A percentile compares a stretch with the other conserved stretches of the same genome.
Conservation (phyloP, 2,888 invertebrate species). For the Zhengitettix transpicula region DNA sequence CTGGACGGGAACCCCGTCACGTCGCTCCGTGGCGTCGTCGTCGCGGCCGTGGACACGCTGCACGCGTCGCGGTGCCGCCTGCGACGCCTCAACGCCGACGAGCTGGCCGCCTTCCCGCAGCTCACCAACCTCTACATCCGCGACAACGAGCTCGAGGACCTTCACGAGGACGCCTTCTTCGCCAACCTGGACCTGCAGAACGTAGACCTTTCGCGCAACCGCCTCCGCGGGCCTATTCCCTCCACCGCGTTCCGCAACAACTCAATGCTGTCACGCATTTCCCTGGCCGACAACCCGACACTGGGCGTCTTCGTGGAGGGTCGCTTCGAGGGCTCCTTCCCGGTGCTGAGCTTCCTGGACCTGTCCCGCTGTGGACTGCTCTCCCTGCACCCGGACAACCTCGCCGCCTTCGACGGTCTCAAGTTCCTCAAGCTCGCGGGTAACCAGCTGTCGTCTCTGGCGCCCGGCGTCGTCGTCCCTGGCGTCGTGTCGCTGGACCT, state of each 20-base stretch:
- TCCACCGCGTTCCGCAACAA: slow-evolving; percentile 52
- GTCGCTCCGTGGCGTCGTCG: background rate
- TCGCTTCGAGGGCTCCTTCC: slow-evolving; percentile 23
- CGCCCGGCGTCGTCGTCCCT: slow-evolving; percentile 29
- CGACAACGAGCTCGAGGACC: slow-evolving; percentile 48
- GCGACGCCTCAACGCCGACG: background rate
- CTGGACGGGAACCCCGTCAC: slow-evolving; percentile 1
- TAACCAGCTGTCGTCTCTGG: slow-evolving; percentile 38
- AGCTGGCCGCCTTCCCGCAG: slow-evolving; percentile 31
- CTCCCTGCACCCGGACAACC: slow-evolving; percentile 41
- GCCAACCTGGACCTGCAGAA: slow-evolving; percentile 46
- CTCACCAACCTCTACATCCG: slow-evolving; percentile 50
- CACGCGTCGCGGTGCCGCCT: slow-evolving; percentile 1
- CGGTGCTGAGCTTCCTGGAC: slow-evolving; percentile 51
- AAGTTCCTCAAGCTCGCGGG: slow-evolving; percentile 47
- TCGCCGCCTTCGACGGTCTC: slow-evolving; percentile 54
- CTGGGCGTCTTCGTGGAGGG: slow-evolving; percentile 42
- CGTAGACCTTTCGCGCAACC: slow-evolving; percentile 58
- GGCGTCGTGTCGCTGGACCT: slow-evolving; percentile 53
- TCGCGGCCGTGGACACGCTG: background rate
- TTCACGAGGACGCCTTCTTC: slow-evolving; percentile 51
- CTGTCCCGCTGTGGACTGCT: slow-evolving; percentile 56
- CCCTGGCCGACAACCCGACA: slow-evolving; percentile 51
- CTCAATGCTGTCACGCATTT: slow-evolving; percentile 47
- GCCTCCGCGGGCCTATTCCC: slow-evolving; percentile 44